Evolutionary conservation across 2,888 invertebrate species (phyloP).

Genomic region (Cryptocephalus primarius): DNA sequence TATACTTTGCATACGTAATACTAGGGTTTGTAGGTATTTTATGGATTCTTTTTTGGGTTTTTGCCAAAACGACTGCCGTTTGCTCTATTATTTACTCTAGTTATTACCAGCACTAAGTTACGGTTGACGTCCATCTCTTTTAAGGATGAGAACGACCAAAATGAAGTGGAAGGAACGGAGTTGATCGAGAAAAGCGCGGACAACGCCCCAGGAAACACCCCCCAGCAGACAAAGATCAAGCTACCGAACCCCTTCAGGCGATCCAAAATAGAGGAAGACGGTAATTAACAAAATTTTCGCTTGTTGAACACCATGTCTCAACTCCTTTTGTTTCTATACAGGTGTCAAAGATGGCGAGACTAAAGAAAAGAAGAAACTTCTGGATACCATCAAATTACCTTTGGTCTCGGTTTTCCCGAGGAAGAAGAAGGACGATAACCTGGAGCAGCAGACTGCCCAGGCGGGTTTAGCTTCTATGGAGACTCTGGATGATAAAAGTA

Average conservation of each 20-base stretch:
- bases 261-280: conserved; percentile 29
- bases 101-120: no score
- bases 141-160: conserved; percentile 38
- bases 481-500: conserved; percentile 62
- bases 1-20: no score
- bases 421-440: conserved; percentile 33
- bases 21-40: no score
- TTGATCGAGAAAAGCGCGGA: conserved; percentile 27
- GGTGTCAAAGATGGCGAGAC: conserved; percentile 23
- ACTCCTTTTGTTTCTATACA: conserved; percentile 4
- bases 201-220: conserved; percentile 26
- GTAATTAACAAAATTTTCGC: conserved; percentile 2
- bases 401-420: conserved; percentile 45
- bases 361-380: conserved; percentile 39
- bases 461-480: conserved; percentile 74
- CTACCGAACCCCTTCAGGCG: conserved; percentile 48
- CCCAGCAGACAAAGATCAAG: conserved; percentile 35
- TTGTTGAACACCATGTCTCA: no score
- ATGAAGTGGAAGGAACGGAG: conserved; percentile 35
- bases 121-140: not conserved
- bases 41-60: no score
- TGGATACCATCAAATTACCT: conserved; percentile 53
- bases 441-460: conserved; percentile 37
- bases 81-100: no score
- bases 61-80: no score